Conservation (phyloP, 92 coral and sea anemone species). For the Hydrozoanthus gracilis region DNA sequence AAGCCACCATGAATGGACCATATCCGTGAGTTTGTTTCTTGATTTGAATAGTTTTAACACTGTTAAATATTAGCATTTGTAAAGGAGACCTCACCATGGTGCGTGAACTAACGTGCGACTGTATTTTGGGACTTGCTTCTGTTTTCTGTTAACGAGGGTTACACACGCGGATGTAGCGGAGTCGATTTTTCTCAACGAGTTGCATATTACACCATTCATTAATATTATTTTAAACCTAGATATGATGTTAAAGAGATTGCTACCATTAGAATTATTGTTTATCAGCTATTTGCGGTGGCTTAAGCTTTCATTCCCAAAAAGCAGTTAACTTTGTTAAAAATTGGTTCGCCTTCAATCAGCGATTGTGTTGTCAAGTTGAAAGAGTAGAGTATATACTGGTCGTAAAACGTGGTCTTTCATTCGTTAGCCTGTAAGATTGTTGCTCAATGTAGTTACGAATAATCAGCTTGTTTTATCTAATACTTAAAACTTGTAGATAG, state of each 20-base stretch:
- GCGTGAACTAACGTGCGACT: neutral
- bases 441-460: neutral
- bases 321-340: neutral
- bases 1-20: neutral
- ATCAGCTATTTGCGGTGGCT: neutral
- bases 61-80: too few relatives aligned
- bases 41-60: neutral
- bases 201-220: neutral
- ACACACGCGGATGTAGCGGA: neutral
- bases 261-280: neutral
- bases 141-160: neutral
- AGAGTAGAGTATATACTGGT: neutral
- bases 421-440: neutral
- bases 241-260: neutral
- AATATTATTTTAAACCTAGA: neutral
- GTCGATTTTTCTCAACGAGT: neutral
- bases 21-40: conserved; percentile 15
- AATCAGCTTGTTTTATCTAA: too few relatives aligned
- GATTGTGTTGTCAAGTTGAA: conserved; percentile 2
- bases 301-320: neutral
- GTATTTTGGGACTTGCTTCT: neutral
- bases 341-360: neutral
- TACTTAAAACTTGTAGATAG: neutral
- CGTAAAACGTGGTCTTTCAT: neutral
- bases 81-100: neutral